Evolutionary conservation across 1,140 invertebrate genomes (phyloP).

Genomic region (Drosophila simulans): DNA sequence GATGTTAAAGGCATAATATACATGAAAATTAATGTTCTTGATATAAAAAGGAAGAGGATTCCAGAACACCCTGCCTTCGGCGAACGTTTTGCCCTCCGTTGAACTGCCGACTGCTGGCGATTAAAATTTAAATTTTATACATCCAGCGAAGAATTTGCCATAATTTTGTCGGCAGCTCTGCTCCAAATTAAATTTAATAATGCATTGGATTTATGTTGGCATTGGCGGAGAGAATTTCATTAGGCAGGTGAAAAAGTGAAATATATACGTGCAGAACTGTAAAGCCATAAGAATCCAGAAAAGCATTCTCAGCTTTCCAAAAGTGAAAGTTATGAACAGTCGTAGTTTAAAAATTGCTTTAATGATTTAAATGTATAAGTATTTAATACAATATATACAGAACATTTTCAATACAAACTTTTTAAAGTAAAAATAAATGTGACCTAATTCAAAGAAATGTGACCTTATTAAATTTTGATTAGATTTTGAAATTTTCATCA

Average conservation of each 20-base stretch:
- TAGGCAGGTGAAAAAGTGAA: slow-evolving; percentile 28
- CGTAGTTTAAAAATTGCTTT: too few relatives aligned
- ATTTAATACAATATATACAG: too few relatives aligned
- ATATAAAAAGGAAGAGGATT: neutral
- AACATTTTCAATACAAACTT: too few relatives aligned
- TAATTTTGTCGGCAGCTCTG: slow-evolving; percentile 56
- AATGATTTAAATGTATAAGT: neutral
- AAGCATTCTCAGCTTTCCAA: neutral
- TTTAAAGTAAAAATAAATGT: too few relatives aligned
- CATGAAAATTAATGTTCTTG: neutral
- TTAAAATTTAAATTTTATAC: slow-evolving; percentile 79
- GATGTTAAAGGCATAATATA: neutral
- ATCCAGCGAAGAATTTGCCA: slow-evolving; percentile 60
- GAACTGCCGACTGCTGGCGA: slow-evolving; percentile 32
- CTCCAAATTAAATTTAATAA: slow-evolving; percentile 78
- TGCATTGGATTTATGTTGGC: slow-evolving; percentile 55
- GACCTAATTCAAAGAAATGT: too few relatives aligned
- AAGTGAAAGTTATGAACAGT: slow-evolving; percentile 16
- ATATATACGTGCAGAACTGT: neutral
- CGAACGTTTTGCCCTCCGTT: slow-evolving; percentile 32
- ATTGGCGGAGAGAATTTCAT: slow-evolving; percentile 52
- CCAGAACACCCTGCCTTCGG: neutral
- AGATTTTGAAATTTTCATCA: too few relatives aligned
- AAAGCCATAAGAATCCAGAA: neutral
- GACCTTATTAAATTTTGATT: too few relatives aligned